These are phyloP conservation scores for Gari tellinella DNA, from an alignment of 2,888 invertebrate species.

Conservation along the genomic window DNA sequence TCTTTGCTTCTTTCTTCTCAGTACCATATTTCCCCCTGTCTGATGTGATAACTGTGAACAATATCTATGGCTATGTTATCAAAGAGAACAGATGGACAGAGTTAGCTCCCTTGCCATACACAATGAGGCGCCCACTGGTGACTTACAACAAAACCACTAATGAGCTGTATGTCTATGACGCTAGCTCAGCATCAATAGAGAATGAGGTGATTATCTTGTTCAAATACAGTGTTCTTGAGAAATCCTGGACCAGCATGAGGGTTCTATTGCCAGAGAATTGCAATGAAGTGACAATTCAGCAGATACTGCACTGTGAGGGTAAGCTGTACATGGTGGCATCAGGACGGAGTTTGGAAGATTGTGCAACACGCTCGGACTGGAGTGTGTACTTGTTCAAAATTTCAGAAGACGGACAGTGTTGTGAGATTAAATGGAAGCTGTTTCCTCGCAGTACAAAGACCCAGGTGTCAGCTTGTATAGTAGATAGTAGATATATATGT, in stretches of 20 bases:
- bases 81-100: conserved; percentile 72
- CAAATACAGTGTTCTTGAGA: conserved; percentile 62
- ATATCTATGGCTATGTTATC: conserved; percentile 69
- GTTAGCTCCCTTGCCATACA: conserved; percentile 70
- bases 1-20: conserved; percentile 61
- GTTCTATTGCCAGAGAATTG: conserved; percentile 56
- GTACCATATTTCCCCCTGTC: conserved; percentile 61
- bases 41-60: conserved; percentile 62
- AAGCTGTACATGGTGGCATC: conserved; percentile 63
- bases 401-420: conserved; percentile 49
- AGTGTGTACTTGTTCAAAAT: conserved; percentile 62
- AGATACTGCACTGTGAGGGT: conserved; percentile 58
- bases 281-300: conserved; percentile 57
- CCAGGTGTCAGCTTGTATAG: conserved; percentile 52
- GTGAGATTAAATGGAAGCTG: conserved; percentile 55
- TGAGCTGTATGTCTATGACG: conserved; percentile 65
- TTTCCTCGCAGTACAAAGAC: conserved; percentile 62
- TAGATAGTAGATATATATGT: conserved; percentile 63
- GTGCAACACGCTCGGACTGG: conserved; percentile 33
- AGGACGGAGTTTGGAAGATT: conserved; percentile 20
- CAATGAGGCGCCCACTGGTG: conserved; percentile 64
- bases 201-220: conserved; percentile 48
- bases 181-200: conserved; percentile 34
- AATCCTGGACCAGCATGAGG: conserved; percentile 65
- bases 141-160: conserved; percentile 55